Base-by-base conservation (phyloP, 2,797 vertebrate genomes). In the Falco berigora region DNA sequence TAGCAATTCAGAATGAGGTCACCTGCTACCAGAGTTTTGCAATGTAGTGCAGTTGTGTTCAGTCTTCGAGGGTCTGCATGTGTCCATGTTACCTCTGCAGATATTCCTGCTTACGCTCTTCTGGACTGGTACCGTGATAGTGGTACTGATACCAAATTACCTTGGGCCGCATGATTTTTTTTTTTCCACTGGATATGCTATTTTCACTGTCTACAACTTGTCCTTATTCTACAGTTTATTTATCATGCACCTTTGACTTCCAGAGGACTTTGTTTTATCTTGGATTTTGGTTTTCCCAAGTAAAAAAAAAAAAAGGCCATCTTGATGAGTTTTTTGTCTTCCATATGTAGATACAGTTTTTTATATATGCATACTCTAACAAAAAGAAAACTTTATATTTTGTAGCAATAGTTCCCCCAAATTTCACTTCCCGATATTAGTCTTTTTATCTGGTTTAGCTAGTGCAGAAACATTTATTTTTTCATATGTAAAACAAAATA, bases 21-120 rank as follows among this genome's bases (percentile, higher is more conserved):
- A 52, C 42, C 9, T 64, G 63, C 36, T 64, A 38, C 16, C 28
- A 25, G 6, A 27, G 24, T 50, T 77, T 23, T 64, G 22, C 25
- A 40, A 3, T 8, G 4, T 5, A 28, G 7, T 52, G 25, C n/a
- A 46, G 42, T 10, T 52, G 34, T 34, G 46, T 42, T 77, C 8
- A 6, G 42, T 30, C 15, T 72, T 36, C 36, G 38, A 59, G 40
- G 8, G 4, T 44, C 36, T 91, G 36, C 16, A 6, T 12, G 25
- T 38, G 27, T 4, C 14, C 0, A 0, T 34, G 21, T 28, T 75
- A 24, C 36, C 52, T 23, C 49, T 72, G 8, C 55, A 46, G 25
- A 40, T 38, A 12, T 74, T 56, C 40, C 21, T 75, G 19, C 16
- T 73, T 17, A 10, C 44, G 67, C 88, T 80, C 12, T 58, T 61